A percentile compares a stretch with the other conserved stretches of the same genome.
Evolutionary conservation across 1,140 invertebrate species (phyloP).

Genomic region (Drosophila santomea): DNA sequence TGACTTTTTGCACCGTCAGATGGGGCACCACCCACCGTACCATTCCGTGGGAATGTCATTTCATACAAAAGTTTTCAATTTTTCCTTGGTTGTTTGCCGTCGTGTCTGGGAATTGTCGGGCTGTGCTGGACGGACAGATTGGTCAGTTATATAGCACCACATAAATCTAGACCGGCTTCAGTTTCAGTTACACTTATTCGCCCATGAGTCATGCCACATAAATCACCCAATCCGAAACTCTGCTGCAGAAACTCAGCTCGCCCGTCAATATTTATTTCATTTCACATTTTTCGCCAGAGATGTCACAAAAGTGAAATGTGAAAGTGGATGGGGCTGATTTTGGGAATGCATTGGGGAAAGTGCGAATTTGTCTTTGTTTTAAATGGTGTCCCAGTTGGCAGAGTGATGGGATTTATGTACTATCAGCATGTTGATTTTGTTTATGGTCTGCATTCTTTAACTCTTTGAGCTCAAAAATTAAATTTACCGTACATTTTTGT

Average conservation of each 20-base stretch:
- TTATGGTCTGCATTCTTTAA: slow-evolving; percentile 2
- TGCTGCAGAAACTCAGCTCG: slow-evolving; percentile 51
- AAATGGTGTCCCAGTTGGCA: slow-evolving; percentile 27
- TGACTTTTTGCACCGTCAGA: slow-evolving; percentile 13
- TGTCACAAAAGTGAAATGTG: slow-evolving; percentile 44
- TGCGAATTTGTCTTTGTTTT: slow-evolving; percentile 50
- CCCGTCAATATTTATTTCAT: slow-evolving; percentile 79
- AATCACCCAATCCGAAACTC: slow-evolving; percentile 57
- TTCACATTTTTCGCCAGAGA: slow-evolving; percentile 52
- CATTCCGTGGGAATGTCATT: slow-evolving; percentile 17
- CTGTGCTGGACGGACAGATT: slow-evolving; percentile 26
- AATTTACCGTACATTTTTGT: too few species aligned
- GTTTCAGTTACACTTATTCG: slow-evolving; percentile 42
- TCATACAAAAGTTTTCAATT: slow-evolving; percentile 45
- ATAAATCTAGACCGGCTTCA: slow-evolving; percentile 49
- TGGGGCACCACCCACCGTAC: not conserved
- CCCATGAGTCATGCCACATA: slow-evolving; percentile 73
- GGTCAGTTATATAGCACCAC: slow-evolving; percentile 45
- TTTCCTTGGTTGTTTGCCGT: slow-evolving; percentile 55
- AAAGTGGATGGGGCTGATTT: not conserved
- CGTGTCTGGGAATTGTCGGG: slow-evolving; percentile 65
- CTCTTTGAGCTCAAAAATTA: too few species aligned
- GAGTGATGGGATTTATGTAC: slow-evolving; percentile 30
- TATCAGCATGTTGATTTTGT: slow-evolving; percentile 15
- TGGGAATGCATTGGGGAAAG: slow-evolving; percentile 14